Evolutionary conservation across 2,797 vertebrate genomes (phyloP).

Genomic region (Sebastiscus albofasciatus): DNA sequence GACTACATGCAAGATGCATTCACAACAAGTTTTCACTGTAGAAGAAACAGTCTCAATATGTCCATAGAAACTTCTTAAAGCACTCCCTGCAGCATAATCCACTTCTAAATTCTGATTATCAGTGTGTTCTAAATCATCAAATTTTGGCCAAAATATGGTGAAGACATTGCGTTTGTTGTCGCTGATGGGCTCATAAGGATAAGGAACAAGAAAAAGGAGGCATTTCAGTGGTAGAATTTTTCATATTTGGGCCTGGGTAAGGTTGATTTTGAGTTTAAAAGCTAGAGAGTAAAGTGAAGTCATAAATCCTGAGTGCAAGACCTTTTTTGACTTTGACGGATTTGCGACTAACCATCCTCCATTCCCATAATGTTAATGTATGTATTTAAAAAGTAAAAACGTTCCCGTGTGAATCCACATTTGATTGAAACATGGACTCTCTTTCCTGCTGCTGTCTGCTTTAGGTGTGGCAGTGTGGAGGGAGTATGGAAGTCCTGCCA

Average conservation of each 20-base stretch:
- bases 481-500: slow-evolving; percentile 98
- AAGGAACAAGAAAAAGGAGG: neutral
- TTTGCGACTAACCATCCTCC: neutral
- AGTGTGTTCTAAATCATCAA: neutral
- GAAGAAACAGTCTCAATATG: neutral
- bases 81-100: neutral
- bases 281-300: neutral
- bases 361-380: neutral
- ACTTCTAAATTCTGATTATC: neutral
- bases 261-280: neutral
- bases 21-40: neutral
- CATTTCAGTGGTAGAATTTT: neutral
- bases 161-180: neutral
- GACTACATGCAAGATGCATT: neutral
- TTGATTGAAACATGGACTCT: neutral
- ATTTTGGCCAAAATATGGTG: neutral
- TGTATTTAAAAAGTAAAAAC: neutral
- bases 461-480: slow-evolving; percentile 98
- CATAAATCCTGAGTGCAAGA: neutral
- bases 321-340: neutral
- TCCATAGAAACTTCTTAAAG: neutral
- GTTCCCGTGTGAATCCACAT: neutral
- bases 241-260: neutral
- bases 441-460: slow-evolving; percentile 17
- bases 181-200: neutral